Evolutionary conservation across 2,113 vertebrate genomes (phyloP).

Genomic region (Ageneiosus marmoratus): DNA sequence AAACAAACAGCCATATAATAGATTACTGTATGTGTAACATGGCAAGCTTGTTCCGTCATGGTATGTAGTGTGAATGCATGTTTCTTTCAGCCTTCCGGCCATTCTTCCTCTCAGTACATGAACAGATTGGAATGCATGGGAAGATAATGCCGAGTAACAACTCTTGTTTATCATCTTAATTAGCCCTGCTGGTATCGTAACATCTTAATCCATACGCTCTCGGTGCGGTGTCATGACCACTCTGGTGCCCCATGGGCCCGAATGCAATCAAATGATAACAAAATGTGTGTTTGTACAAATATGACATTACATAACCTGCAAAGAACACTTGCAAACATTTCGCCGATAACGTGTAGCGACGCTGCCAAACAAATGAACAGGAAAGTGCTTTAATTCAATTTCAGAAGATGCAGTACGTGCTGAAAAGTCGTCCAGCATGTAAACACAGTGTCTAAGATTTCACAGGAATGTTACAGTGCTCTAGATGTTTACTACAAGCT

Average conservation of each 20-base stretch:
- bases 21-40: background rate
- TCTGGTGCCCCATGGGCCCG: conserved; percentile 13
- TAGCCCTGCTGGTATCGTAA: conserved; percentile 44
- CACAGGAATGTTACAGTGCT: background rate
- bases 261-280: conserved; percentile 35
- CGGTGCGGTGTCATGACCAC: conserved; percentile 40
- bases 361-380: background rate
- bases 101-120: conserved; percentile 12
- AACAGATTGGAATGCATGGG: conserved; percentile 53
- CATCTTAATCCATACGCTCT: conserved; percentile 53
- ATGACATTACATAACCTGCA: conserved; percentile 24
- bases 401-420: background rate
- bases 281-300: conserved; percentile 10
- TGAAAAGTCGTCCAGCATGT: background rate
- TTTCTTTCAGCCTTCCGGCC: conserved; percentile 16
- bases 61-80: conserved; percentile 10
- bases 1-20: background rate
- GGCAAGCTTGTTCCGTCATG: background rate
- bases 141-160: conserved; percentile 30
- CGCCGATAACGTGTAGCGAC: background rate
- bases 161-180: conserved; percentile 49
- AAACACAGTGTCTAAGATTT: conserved; percentile 6
- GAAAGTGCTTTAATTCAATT: background rate
- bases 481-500: background rate
- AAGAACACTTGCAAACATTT: conserved; percentile 5